Evolutionary conservation across 2,888 invertebrate genomes (phyloP).

Genomic region (Himalopsyche japonica): DNA sequence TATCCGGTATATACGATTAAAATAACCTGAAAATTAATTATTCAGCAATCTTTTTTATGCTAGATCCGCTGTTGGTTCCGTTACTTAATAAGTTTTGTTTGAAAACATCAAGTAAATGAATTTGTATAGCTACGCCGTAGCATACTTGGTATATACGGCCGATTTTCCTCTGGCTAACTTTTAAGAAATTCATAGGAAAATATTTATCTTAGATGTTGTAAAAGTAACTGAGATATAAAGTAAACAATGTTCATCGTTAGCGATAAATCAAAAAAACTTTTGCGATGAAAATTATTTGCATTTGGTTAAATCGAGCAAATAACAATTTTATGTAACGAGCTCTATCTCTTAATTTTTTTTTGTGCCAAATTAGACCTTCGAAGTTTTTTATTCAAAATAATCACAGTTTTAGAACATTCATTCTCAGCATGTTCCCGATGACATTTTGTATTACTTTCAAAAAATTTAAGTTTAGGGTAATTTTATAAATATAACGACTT

Average conservation of each 20-base stretch:
- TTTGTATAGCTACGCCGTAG: neutral
- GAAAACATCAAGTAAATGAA: neutral
- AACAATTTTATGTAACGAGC: neutral
- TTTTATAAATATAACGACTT: no score
- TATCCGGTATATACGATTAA: no score
- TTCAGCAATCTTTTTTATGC: neutral
- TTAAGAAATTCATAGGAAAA: neutral
- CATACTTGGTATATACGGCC: neutral
- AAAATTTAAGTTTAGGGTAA: no score
- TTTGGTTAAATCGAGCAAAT: neutral
- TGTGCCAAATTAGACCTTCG: no score
- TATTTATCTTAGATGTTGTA: neutral
- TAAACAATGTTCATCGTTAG: conserved; percentile 1
- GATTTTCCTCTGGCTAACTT: neutral
- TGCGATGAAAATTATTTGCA: conserved; percentile 1
- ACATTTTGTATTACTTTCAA: no score
- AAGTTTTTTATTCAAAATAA: no score
- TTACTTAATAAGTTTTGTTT: neutral
- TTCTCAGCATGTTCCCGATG: no score
- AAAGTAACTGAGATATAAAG: neutral
- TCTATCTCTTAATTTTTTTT: no score
- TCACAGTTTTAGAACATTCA: no score
- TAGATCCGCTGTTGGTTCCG: neutral
- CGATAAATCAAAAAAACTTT: neutral
- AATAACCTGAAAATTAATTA: neutral